Evolutionary conservation across 2,797 vertebrate genomes (phyloP), one percentile per base, ranked within the genome.

Genomic region (Amblyraja radiata): DNA sequence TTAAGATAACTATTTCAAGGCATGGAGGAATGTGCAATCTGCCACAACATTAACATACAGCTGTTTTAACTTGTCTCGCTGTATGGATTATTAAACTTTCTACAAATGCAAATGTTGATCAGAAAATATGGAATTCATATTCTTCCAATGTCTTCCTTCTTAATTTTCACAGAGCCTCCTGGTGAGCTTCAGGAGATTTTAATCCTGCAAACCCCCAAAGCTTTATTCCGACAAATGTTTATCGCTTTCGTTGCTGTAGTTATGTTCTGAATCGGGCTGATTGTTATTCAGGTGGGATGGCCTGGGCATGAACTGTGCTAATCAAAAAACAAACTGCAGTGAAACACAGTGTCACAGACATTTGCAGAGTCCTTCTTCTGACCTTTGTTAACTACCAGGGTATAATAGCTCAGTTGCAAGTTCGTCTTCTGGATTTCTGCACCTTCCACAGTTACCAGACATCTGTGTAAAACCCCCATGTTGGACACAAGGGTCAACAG

Each of bases 31-130:
- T 95, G 96, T 96, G 95, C 96, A 97, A 97, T 96, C 96, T 96
- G 96, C 95, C 90, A 96, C 96, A 96, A 95, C 97, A 99, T 99
- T 99, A 99, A 98, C 99, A 99, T 99, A 99, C 98, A 99, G 98
- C 98, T 99, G 99, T 96, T 97, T 97, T 97, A 97, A 97, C 96
- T 97, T 95, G 95, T 96, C 95, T 95, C 86, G 93, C 94, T 54
- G 83, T 93, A 95, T 97, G 93, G 96, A 96, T 95, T 97, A 97
- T 97, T 97, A 97, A 98, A 98, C 97, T 98, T 97, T 97, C 96
- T 96, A 96, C 96, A 76, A 36, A 68, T 91, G 65, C 36, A 74
- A 7, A 32, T 68, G 36, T 74, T 92, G 8, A 32, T 54, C 54
- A 54, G 36, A 54, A 54, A 28, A 54, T 54, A 71, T 54, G 68